Conservation (phyloP, 2,113 vertebrate genomes). For the Burhinus bistriatus region DNA sequence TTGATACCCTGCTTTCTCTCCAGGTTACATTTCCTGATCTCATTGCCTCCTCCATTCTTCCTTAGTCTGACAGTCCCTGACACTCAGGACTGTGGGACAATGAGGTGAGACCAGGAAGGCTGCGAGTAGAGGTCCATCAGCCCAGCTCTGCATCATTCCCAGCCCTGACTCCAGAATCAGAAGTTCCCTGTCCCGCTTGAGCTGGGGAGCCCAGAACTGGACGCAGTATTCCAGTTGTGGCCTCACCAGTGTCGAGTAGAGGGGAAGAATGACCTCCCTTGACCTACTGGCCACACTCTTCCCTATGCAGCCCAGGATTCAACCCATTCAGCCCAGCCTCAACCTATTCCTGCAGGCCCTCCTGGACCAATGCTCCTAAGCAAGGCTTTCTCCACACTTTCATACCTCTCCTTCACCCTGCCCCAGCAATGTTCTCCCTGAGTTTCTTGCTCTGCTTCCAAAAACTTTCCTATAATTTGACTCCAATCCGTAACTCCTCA, state of each 20-base stretch:
- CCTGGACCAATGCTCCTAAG: background rate
- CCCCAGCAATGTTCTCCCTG: background rate
- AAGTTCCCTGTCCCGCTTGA: too few relatives aligned
- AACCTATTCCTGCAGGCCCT: background rate
- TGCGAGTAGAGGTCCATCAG: accelerated
- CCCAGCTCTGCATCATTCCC: background rate
- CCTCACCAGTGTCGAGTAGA: too few relatives aligned
- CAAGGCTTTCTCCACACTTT: background rate
- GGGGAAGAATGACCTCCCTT: too few relatives aligned
- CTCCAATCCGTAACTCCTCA: background rate
- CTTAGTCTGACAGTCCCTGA: background rate
- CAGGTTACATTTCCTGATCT: background rate
- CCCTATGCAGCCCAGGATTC: too few relatives aligned
- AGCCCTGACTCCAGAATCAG: too few relatives aligned
- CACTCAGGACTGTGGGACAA: background rate
- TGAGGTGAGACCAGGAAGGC: background rate
- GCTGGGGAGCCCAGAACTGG: too few relatives aligned
- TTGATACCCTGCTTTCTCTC: background rate
- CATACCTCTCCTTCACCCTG: background rate
- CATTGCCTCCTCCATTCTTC: background rate
- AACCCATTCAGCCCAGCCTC: background rate
- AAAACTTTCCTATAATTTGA: background rate
- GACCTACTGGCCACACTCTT: too few relatives aligned
- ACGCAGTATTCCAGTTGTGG: too few relatives aligned
- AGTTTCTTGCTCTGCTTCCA: background rate